These are phyloP conservation scores for Cylindroiulus punctatus DNA, from an alignment of 2,888 invertebrate genomes.

Conservation along the genomic window DNA sequence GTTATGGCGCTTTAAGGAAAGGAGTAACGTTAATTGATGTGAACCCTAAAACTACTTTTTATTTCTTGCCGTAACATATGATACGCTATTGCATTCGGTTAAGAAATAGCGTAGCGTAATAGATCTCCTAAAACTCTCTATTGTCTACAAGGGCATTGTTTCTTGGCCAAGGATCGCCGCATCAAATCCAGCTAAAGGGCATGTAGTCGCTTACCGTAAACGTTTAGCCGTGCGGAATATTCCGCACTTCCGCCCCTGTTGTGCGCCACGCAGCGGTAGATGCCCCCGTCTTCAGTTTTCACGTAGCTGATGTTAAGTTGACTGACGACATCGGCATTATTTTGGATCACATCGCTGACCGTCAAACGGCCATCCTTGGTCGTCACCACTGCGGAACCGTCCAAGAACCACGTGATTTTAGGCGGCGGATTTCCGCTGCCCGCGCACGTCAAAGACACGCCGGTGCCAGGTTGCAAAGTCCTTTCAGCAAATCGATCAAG, in stretches of 20 bases:
- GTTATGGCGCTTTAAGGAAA: too few relatives aligned
- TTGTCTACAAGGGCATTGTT: too few relatives aligned
- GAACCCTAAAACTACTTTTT: too few relatives aligned
- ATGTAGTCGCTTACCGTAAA: constrained; percentile 73
- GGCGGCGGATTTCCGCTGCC: constrained; percentile 66
- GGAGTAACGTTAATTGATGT: too few relatives aligned
- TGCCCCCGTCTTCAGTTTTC: constrained; percentile 89
- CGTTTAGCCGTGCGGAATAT: constrained; percentile 88
- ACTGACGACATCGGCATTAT: constrained; percentile 56
- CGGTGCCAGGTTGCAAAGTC: constrained; percentile 80
- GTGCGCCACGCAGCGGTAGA: constrained; percentile 85
- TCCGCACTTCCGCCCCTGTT: constrained; percentile 83
- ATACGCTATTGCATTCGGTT: too few relatives aligned
- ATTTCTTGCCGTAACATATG: too few relatives aligned
- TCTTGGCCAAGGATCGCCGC: too few relatives aligned
- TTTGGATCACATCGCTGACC: constrained; percentile 55
- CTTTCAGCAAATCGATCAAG: constrained; percentile 81
- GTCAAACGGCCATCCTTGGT: constrained; percentile 74
- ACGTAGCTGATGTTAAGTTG: constrained; percentile 82
- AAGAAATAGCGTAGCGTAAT: too few relatives aligned
- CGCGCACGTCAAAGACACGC: constrained; percentile 77
- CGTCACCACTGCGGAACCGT: constrained; percentile 73
- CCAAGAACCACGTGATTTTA: constrained; percentile 63
- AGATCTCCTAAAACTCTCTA: too few relatives aligned
- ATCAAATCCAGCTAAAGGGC: too few relatives aligned